These are phyloP conservation scores for Stenotaenia linearis DNA, from an alignment of 2,888 invertebrate genomes.

Conservation along the genomic window DNA sequence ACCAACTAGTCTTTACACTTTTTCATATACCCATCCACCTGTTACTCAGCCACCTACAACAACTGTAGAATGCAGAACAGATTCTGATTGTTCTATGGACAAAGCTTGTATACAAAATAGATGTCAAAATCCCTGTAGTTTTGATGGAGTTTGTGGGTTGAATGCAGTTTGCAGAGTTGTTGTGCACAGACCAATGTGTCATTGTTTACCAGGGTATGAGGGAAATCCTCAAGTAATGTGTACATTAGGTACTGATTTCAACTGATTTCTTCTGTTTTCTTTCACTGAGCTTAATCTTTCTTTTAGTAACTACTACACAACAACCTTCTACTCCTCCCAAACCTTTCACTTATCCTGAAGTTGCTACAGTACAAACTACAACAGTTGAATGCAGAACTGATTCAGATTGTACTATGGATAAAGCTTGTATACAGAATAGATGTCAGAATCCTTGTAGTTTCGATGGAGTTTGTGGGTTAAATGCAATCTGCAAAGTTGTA, in stretches of 20 bases:
- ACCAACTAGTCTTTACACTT: no score
- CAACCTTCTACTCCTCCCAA: neutral
- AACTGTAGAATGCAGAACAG: constrained; percentile 64
- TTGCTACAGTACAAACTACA: neutral
- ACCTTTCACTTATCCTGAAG: neutral
- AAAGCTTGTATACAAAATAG: constrained; percentile 74
- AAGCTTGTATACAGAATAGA: constrained; percentile 89
- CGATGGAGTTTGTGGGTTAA: constrained; percentile 63
- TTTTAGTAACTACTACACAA: neutral
- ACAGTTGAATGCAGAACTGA: constrained; percentile 39
- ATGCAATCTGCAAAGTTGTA: constrained; percentile 69
- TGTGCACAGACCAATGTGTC: constrained; percentile 76
- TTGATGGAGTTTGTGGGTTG: constrained; percentile 62
- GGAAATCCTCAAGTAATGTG: constrained; percentile 40
- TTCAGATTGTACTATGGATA: constrained; percentile 58
- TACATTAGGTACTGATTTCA: constrained; percentile 33
- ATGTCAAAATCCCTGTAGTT: constrained; percentile 75
- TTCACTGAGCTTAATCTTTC: no score
- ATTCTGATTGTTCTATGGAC: constrained; percentile 78
- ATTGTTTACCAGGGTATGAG: constrained; percentile 54
- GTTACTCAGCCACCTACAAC: constrained; percentile 28
- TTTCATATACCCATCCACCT: neutral
- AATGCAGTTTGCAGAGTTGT: constrained; percentile 85
- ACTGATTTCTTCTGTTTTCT: no score
- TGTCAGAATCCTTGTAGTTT: constrained; percentile 44